These are phyloP conservation scores for Papilio glaucus DNA, from an alignment of 1,140 invertebrate species.

Conservation along the genomic window DNA sequence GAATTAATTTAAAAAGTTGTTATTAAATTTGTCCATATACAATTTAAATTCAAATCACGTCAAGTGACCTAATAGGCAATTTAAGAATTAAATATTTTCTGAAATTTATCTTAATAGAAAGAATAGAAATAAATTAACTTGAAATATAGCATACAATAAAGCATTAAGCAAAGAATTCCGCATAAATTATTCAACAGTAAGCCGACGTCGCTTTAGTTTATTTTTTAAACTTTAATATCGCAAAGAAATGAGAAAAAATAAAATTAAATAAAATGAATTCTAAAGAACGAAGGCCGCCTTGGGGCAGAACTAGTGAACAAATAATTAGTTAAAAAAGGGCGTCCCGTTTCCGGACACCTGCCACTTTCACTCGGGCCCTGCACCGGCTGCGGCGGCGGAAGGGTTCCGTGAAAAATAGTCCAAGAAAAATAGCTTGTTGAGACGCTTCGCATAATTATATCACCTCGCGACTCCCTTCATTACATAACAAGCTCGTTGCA, in stretches of 20 bases:
- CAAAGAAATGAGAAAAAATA: background rate
- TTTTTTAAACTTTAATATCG: slow-evolving; percentile 3
- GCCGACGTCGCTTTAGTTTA: background rate
- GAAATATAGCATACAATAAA: background rate
- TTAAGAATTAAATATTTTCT: background rate
- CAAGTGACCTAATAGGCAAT: slow-evolving; percentile 1
- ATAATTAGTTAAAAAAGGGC: slow-evolving; percentile 61
- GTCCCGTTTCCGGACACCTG: slow-evolving; percentile 67
- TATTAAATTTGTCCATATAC: slow-evolving; percentile 26
- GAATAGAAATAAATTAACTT: slow-evolving; percentile 1
- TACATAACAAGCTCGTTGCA: background rate
- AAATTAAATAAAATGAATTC: slow-evolving; percentile 28
- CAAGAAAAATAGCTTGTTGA: slow-evolving; percentile 37
- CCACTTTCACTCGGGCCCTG: slow-evolving; percentile 57
- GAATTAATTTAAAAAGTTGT: slow-evolving; percentile 25
- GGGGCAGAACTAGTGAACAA: slow-evolving; percentile 49
- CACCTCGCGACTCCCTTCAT: background rate
- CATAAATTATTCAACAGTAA: background rate
- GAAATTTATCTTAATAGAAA: background rate
- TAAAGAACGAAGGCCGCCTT: slow-evolving; percentile 10
- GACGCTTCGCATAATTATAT: slow-evolving; percentile 33
- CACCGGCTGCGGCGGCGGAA: slow-evolving; percentile 46
- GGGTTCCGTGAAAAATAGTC: slow-evolving; percentile 45
- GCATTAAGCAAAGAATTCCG: background rate
- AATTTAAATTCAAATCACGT: slow-evolving; percentile 25